phyloP scores from a whole-genome alignment of 2,797 vertebrate species.

The Enteromius radiatus region DNA sequence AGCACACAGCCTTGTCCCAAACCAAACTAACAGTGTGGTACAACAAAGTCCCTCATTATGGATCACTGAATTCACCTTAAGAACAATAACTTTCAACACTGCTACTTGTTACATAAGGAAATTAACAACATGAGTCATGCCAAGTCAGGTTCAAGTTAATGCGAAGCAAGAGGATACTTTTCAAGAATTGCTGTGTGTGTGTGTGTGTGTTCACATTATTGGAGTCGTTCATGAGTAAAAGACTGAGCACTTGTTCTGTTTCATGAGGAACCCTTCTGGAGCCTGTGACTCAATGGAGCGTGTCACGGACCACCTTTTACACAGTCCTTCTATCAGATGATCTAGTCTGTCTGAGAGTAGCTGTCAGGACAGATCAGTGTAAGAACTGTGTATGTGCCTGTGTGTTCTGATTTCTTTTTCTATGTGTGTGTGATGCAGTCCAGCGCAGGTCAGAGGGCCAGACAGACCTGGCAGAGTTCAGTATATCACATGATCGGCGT shows the following conservation, averaged over 20 bases:
- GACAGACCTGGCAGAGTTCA: constrained; percentile 22
- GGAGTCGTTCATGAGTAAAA: constrained; percentile 24
- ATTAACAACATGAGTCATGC: constrained; percentile 33
- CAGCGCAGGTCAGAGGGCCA: constrained; percentile 35
- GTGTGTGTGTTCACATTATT: constrained; percentile 1
- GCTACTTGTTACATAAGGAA: constrained; percentile 43
- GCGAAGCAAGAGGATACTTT: constrained; percentile 33
- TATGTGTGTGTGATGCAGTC: constrained; percentile 27
- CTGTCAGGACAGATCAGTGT: constrained; percentile 37
- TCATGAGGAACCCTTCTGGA: constrained; percentile 29
- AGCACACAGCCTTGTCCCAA: constrained; percentile 45
- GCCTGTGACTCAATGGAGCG: constrained; percentile 41
- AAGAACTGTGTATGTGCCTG: constrained; percentile 17
- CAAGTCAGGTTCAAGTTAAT: constrained; percentile 36
- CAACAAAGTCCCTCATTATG: constrained; percentile 35
- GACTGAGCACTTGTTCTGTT: constrained; percentile 25
- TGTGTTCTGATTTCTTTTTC: constrained; percentile 22
- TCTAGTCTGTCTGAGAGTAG: constrained; percentile 28
- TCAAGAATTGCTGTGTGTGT: constrained; percentile 15
- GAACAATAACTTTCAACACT: constrained; percentile 42
- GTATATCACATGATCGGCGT: constrained; percentile 36
- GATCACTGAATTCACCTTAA: constrained; percentile 44
- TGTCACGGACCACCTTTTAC: constrained; percentile 39
- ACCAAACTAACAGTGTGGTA: constrained; percentile 39
- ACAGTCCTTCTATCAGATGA: constrained; percentile 29